A percentile compares a stretch with the other conserved stretches of the same genome.
These are phyloP conservation scores for Bubo bubo DNA, from an alignment of 2,113 vertebrate species.

Conservation along the genomic window DNA sequence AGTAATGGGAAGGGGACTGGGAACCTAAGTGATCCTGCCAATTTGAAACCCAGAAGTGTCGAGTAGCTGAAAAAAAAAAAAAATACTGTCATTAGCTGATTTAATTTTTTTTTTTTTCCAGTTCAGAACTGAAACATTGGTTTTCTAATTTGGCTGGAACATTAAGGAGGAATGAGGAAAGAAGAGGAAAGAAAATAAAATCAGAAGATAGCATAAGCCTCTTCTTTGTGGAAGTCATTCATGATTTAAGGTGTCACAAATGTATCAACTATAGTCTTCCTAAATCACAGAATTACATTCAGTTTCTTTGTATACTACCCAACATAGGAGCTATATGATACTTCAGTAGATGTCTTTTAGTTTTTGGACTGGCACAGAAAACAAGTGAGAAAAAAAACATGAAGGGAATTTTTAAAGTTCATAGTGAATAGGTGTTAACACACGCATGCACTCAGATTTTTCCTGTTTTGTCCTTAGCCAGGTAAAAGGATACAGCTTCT, in stretches of 20 bases:
- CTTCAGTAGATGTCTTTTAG: not conserved
- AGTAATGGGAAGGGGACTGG: not conserved
- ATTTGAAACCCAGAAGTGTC: not conserved
- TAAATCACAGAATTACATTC: not conserved
- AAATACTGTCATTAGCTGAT: not conserved
- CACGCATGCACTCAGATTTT: fast-evolving
- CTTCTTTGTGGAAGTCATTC: not conserved
- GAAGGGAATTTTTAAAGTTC: not conserved
- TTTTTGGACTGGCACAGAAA: not conserved
- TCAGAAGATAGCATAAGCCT: not conserved
- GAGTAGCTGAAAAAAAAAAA: not conserved
- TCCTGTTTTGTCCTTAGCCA: not conserved
- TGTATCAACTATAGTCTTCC: not conserved
- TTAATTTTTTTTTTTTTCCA: not conserved
- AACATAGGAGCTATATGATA: not conserved
- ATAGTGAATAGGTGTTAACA: not conserved
- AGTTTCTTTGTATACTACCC: not conserved
- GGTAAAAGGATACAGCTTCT: not conserved
- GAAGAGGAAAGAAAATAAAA: not conserved
- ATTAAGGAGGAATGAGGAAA: not conserved
- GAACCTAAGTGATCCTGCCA: not conserved
- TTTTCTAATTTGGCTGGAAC: not conserved
- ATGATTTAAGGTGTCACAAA: not conserved
- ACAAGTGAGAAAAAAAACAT: not conserved
- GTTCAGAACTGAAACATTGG: not conserved